Conservation (phyloP, 2,113 vertebrate genomes). For the Protobothrops flavoviridis region DNA sequence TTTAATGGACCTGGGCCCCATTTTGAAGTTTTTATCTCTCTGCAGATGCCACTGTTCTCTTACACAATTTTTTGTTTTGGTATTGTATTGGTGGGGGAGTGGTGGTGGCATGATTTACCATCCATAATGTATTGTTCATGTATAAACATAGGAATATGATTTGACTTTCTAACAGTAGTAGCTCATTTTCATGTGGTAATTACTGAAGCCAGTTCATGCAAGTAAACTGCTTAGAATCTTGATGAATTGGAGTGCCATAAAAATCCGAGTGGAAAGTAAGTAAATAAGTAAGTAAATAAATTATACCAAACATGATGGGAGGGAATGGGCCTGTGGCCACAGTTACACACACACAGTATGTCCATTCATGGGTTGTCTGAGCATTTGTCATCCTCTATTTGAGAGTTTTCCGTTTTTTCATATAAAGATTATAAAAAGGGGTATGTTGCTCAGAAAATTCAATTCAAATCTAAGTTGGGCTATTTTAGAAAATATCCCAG, state of each 20-base stretch:
- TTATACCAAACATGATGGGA: not conserved
- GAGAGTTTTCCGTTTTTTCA: not conserved
- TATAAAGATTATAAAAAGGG: not conserved
- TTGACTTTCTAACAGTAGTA: not conserved
- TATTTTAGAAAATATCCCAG: not conserved
- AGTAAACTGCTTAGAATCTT: not conserved
- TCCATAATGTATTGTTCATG: not conserved
- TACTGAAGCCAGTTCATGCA: not conserved
- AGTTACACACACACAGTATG: not conserved
- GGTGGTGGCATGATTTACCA: not conserved
- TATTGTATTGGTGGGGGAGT: not conserved
- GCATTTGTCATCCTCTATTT: not conserved
- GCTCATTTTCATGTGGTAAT: not conserved
- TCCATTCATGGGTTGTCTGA: not conserved
- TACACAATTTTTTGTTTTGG: not conserved
- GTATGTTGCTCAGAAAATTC: not conserved
- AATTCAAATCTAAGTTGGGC: not conserved
- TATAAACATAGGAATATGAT: not conserved
- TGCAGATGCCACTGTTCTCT: not conserved
- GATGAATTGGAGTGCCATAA: not conserved
- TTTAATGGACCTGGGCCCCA: not conserved
- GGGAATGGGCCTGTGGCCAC: not conserved
- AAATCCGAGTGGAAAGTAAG: not conserved
- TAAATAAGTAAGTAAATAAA: not conserved
- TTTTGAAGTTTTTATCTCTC: not conserved